Percentiles rank a stretch among this genome's conserved stretches.
Conservation (phyloP, 2,113 vertebrate species). For the Chloroceryle aenea region DNA sequence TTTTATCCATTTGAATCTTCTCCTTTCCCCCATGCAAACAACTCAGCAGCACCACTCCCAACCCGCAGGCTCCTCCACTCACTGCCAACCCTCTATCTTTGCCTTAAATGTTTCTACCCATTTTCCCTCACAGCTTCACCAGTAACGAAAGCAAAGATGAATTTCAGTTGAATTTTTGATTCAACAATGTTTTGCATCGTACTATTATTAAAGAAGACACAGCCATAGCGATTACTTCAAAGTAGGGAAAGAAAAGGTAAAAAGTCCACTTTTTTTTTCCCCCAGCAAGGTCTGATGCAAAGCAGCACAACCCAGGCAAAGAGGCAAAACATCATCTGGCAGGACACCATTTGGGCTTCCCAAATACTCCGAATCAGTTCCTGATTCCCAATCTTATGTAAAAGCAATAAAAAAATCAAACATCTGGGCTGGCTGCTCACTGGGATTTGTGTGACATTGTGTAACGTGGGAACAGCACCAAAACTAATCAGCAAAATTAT, state of each 20-base stretch:
- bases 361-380: neutral
- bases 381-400: neutral
- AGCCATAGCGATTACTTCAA: neutral
- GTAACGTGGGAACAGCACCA: neutral
- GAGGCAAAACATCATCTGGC: neutral
- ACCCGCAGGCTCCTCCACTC: neutral
- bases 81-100: neutral
- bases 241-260: neutral
- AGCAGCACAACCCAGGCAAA: neutral
- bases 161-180: neutral
- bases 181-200: fast-evolving
- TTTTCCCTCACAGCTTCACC: neutral
- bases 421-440: fast-evolving
- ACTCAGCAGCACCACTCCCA: neutral
- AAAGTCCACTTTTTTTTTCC: neutral
- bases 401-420: neutral
- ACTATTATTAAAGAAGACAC: neutral
- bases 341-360: neutral
- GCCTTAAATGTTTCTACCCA: neutral
- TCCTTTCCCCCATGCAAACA: neutral
- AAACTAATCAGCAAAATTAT: neutral
- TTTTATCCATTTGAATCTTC: neutral
- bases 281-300: fast-evolving
- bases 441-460: neutral
- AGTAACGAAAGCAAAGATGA: neutral